phyloP scores from a whole-genome alignment of 2,797 vertebrate species.

The Typhlichthys subterraneus region DNA sequence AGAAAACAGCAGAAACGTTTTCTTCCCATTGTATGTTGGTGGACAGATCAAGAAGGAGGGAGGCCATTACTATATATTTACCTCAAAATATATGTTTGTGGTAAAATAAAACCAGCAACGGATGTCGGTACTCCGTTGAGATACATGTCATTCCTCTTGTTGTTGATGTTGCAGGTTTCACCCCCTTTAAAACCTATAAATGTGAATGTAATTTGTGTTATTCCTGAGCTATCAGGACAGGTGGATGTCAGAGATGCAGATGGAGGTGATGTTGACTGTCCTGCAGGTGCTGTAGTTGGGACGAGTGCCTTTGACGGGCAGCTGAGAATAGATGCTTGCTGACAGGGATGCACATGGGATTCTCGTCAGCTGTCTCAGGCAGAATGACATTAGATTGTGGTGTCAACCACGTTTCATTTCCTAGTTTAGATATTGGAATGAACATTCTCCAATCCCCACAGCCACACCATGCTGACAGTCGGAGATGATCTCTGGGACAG shows the following conservation, averaged over 20 bases:
- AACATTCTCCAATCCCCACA: constrained; percentile 27
- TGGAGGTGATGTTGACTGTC: constrained; percentile 15
- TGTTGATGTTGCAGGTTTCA: too few species aligned
- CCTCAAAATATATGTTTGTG: too few species aligned
- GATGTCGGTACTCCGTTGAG: too few species aligned
- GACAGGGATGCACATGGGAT: constrained; percentile 55
- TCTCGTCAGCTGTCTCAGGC: constrained; percentile 51
- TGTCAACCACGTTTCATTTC: constrained; percentile 35
- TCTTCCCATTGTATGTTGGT: too few species aligned
- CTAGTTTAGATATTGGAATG: constrained; percentile 53
- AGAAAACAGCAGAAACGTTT: too few species aligned
- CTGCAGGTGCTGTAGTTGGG: neutral
- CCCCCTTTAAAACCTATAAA: too few species aligned
- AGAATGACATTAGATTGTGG: constrained; percentile 45
- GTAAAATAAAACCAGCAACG: too few species aligned
- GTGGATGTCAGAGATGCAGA: neutral
- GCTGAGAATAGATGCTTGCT: constrained; percentile 39
- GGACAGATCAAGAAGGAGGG: too few species aligned
- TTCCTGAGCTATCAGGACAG: too few species aligned
- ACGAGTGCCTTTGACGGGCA: constrained; percentile 33
- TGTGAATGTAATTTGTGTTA: too few species aligned
- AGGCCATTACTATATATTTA: too few species aligned
- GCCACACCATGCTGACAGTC: constrained; percentile 13
- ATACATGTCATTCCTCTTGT: too few species aligned
- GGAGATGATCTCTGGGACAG: neutral